Evolutionary conservation across 2,797 vertebrate genomes (phyloP).

Genomic region (Enteromius viviparus): DNA sequence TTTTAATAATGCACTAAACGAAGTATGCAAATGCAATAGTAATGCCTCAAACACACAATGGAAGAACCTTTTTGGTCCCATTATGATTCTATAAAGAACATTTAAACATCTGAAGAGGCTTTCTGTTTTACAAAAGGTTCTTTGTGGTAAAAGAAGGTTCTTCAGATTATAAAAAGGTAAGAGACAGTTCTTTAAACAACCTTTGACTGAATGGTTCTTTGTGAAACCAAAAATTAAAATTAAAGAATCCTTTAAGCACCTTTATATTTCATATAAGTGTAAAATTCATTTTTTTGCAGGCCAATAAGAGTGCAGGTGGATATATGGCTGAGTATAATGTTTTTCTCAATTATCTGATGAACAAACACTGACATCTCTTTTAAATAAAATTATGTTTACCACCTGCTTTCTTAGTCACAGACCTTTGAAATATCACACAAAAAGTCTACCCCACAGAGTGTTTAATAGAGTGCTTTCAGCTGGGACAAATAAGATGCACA

Average conservation of each 20-base stretch:
- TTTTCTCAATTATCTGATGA: background rate
- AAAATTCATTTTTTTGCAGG: background rate
- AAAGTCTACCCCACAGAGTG: background rate
- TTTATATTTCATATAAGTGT: too few species aligned
- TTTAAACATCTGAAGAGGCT: too few species aligned
- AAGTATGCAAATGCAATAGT: conserved; percentile 12
- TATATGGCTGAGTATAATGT: background rate
- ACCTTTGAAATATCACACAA: background rate
- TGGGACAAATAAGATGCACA: background rate
- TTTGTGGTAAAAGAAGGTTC: too few species aligned
- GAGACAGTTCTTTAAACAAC: too few species aligned
- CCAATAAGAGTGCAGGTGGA: background rate
- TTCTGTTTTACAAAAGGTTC: too few species aligned
- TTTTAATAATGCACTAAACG: background rate
- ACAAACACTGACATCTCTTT: background rate
- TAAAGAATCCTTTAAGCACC: too few species aligned
- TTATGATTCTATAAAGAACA: too few species aligned
- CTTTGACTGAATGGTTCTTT: too few species aligned
- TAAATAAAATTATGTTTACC: background rate
- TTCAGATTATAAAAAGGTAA: too few species aligned
- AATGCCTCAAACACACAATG: background rate
- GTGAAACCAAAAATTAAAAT: too few species aligned
- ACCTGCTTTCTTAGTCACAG: background rate
- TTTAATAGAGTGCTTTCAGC: conserved; percentile 1
- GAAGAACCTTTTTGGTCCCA: too few species aligned